phyloP scores from a whole-genome alignment of 2,797 vertebrate genomes.

The Coilia nasus region DNA sequence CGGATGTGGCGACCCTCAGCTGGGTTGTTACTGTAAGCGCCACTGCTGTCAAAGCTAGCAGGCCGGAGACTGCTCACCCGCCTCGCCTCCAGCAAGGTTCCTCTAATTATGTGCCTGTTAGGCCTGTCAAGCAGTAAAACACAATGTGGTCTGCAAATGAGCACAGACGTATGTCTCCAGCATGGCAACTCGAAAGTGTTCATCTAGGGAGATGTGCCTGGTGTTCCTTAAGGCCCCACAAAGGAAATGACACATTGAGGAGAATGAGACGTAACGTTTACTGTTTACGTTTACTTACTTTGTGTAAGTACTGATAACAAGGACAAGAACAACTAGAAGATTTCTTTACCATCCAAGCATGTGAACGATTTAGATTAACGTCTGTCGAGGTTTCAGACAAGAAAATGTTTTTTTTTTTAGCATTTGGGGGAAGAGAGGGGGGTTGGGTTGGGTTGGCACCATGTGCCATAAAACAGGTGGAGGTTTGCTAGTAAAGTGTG shows the following conservation, averaged over 20 bases:
- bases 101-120: constrained; percentile 3
- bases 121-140: background rate
- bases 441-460: background rate
- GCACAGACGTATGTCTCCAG: constrained; percentile 1
- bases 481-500: background rate
- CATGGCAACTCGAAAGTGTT: background rate
- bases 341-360: background rate
- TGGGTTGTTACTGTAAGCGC: too few species aligned
- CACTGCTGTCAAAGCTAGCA: too few species aligned
- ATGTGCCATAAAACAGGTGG: background rate
- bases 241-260: background rate
- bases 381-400: background rate
- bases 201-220: background rate
- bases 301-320: background rate
- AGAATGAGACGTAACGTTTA: background rate
- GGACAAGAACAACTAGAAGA: background rate
- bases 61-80: background rate
- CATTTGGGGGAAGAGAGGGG: background rate
- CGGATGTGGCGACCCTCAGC: too few species aligned
- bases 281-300: background rate
- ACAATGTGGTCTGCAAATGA: constrained; percentile 15
- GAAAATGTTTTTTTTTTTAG: background rate
- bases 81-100: background rate
- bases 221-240: background rate
- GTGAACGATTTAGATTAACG: background rate